These are phyloP conservation scores for Eristalis pertinax DNA, from an alignment of 2,888 invertebrate genomes.

Conservation along the genomic window DNA sequence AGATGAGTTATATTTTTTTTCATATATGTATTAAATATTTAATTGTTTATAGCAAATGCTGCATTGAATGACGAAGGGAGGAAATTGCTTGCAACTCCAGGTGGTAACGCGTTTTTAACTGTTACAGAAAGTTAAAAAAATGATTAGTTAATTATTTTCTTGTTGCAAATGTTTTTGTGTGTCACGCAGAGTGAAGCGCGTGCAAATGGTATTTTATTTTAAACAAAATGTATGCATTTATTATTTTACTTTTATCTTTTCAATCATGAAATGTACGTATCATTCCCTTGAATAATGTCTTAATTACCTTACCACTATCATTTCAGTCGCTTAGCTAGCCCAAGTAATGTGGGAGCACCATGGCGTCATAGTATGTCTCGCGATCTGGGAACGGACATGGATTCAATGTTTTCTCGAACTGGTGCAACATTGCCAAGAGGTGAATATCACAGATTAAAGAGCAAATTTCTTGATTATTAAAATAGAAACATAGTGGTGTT, in stretches of 20 bases:
- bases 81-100: too few species aligned
- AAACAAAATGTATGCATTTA: neutral
- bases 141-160: too few species aligned
- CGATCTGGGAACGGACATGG: slow-evolving; percentile 88
- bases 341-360: slow-evolving; percentile 78
- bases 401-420: slow-evolving; percentile 86
- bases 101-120: too few species aligned
- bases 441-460: slow-evolving; percentile 83
- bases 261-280: neutral
- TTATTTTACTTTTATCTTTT: neutral
- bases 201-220: too few species aligned
- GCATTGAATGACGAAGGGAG: too few species aligned
- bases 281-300: neutral
- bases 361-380: slow-evolving; percentile 86
- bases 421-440: slow-evolving; percentile 86
- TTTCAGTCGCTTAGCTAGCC: slow-evolving; percentile 79
- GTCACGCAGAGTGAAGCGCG: neutral
- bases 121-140: too few species aligned
- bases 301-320: slow-evolving; percentile 1
- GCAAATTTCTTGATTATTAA: slow-evolving; percentile 81
- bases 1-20: too few species aligned
- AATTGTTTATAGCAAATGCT: too few species aligned
- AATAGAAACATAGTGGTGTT: slow-evolving; percentile 65
- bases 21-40: too few species aligned
- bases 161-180: too few species aligned